Conservation (phyloP, 2,113 vertebrate species). For the Passer domesticus region DNA sequence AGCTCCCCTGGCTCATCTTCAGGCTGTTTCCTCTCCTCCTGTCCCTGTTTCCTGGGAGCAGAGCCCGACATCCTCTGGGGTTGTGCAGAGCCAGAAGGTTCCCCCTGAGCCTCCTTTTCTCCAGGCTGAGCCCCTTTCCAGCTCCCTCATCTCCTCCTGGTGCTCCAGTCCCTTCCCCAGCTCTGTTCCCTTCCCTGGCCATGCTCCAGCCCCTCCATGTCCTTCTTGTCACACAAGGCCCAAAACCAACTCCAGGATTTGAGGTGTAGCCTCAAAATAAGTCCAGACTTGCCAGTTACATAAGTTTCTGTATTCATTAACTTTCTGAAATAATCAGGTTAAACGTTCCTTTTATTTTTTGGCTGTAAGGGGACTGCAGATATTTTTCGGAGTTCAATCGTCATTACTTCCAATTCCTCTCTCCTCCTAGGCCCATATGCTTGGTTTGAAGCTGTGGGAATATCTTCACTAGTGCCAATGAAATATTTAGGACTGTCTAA, state of each 20-base stretch:
- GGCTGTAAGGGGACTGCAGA: neutral
- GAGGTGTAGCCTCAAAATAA: neutral
- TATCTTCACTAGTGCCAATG: slow-evolving; percentile 7
- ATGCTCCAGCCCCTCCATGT: fast-evolving
- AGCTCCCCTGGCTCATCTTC: fast-evolving
- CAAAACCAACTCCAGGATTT: neutral
- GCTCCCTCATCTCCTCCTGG: neutral
- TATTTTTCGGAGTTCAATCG: neutral
- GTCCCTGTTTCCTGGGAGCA: neutral
- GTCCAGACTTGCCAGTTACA: neutral
- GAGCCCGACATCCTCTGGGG: fast-evolving
- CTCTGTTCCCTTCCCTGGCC: fast-evolving
- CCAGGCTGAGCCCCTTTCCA: neutral
- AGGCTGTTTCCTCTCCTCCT: fast-evolving
- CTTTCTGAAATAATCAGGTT: neutral
- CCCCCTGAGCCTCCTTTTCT: neutral
- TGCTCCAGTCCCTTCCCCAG: neutral
- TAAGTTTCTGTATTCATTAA: neutral
- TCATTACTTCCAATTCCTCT: neutral
- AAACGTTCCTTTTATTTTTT: neutral
- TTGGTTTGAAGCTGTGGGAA: slow-evolving; percentile 23
- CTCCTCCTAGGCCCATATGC: neutral
- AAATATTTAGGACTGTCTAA: slow-evolving; percentile 53
- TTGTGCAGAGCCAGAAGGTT: neutral
- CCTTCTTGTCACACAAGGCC: neutral